Base-by-base conservation (phyloP, 2,888 invertebrate genomes). In the Petrolisthes manimaculis region DNA sequence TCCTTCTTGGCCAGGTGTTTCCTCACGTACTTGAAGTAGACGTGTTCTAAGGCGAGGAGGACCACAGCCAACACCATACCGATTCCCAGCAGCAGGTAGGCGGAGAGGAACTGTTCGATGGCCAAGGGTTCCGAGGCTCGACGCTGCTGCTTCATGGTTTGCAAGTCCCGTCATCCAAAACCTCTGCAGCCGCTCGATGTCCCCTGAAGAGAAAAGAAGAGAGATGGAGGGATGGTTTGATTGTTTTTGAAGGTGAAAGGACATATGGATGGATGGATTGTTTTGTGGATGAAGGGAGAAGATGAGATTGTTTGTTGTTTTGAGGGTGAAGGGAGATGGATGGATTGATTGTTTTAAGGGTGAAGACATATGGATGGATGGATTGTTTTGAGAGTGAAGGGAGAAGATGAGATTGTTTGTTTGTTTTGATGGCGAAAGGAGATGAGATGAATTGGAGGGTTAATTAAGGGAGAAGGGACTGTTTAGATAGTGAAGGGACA, bases 81-180 rank as follows among this genome's bases (percentile, higher is more conserved):
- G 89, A 97, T 97, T 95, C 98, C 97, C 86, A 99, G 95, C 91
- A 99, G 95, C 89, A 99, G 95, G 94, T 99, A 99, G 84, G 99
- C 99, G 90, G 98, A 98, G 93, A 99, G 95, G 94, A 99, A 99
- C 94, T 99, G 99, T 82, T 97, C 97, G 92, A 97, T 94, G 14
- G 97, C 97, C 92, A 97, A 93, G 5, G 97, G 96, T 93, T 97
- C 97, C 88, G 97, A 97, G 90, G 97, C 96, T 93, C 97, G 97
- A 92, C 97, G 96, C 93, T 97, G 96, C 92, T 92, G 96, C 93
- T 97, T 97, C 91, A 97, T 97, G 1, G 97, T 92, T 97, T 96
- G 93, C 98, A 99, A 2, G 97, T 96, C 56, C 99, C 98, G 0
- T 98, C 96, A 99, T 97, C 99, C 99, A 99, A 92, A 97, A 96